A percentile compares a stretch with the other conserved stretches of the same genome.
These are phyloP conservation scores for Mungos mungo DNA, from an alignment of 2,113 vertebrate species.

Conservation along the genomic window DNA sequence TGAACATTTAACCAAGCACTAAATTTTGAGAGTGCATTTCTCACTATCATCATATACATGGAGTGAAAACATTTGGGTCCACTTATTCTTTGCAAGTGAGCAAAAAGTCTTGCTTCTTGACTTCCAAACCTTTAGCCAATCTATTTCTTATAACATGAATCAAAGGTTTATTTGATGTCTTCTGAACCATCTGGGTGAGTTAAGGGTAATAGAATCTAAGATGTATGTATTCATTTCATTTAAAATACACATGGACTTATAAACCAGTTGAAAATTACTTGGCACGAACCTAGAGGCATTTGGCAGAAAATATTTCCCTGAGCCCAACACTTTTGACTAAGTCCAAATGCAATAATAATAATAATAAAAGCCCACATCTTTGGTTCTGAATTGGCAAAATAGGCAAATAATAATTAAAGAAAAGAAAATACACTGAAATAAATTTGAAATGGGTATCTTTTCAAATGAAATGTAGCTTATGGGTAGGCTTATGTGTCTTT, in stretches of 20 bases:
- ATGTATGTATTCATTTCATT: conserved; percentile 74
- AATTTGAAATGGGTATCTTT: conserved; percentile 34
- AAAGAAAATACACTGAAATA: conserved; percentile 13
- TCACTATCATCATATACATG: background rate
- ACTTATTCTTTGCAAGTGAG: conserved; percentile 50
- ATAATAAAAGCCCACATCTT: background rate
- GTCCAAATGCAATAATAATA: conserved; percentile 58
- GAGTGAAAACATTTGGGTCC: conserved; percentile 54
- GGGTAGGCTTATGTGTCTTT: background rate
- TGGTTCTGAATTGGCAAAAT: conserved; percentile 54
- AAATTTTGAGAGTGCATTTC: background rate
- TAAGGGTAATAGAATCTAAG: conserved; percentile 75
- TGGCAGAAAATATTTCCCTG: conserved; percentile 69
- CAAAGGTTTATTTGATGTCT: conserved; percentile 65
- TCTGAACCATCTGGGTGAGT: conserved; percentile 68
- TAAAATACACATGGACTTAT: conserved; percentile 70
- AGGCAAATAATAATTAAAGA: conserved; percentile 63
- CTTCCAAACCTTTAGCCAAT: conserved; percentile 58
- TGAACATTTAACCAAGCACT: conserved; percentile 18
- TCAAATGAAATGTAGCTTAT: background rate
- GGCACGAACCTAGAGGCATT: conserved; percentile 56
- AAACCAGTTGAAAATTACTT: conserved; percentile 74
- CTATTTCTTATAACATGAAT: conserved; percentile 61
- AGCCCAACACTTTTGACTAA: conserved; percentile 70
- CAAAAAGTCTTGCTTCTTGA: conserved; percentile 6